Conservation (phyloP, 2,888 invertebrate genomes). For the Lottia scabra region DNA sequence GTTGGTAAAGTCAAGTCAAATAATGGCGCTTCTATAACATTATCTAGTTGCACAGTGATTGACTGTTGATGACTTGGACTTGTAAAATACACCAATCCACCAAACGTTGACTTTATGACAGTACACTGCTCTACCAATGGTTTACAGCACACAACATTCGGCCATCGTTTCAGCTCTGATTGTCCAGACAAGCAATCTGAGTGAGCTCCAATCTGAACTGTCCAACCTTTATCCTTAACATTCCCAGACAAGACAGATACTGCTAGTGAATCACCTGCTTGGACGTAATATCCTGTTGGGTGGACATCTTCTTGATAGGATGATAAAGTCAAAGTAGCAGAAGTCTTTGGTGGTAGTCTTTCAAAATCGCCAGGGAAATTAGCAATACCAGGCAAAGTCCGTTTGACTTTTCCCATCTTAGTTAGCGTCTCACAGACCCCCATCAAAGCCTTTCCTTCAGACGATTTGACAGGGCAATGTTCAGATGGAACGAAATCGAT, state of each 20-base stretch:
- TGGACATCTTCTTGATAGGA: neutral
- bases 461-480: neutral
- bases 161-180: neutral
- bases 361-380: neutral
- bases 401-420: neutral
- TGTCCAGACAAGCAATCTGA: neutral
- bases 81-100: neutral
- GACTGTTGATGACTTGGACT: neutral
- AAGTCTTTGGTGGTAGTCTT: neutral
- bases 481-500: neutral
- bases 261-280: neutral
- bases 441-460: neutral
- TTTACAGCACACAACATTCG: neutral
- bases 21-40: neutral
- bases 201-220: neutral
- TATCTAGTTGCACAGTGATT: neutral
- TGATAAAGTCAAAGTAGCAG: neutral
- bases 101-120: neutral
- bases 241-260: neutral
- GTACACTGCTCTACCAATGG: neutral
- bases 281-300: neutral
- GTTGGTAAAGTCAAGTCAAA: neutral
- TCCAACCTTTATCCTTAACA: neutral
- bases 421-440: neutral
- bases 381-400: neutral